Evolutionary conservation across 2,797 vertebrate genomes (phyloP).

Genomic region (Naso thynnoides): DNA sequence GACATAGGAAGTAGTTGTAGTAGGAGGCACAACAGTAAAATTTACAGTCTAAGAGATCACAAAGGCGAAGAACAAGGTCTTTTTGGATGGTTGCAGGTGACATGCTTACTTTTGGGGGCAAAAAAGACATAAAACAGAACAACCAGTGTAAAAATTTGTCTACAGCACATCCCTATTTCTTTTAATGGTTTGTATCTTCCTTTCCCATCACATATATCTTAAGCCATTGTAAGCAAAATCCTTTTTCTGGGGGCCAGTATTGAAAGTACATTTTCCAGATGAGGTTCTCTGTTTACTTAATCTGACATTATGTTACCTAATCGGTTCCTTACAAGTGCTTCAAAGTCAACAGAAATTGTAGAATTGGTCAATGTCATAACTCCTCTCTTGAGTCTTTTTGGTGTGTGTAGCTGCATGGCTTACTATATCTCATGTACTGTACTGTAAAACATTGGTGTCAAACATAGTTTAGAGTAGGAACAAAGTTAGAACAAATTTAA

Average conservation of each 20-base stretch:
- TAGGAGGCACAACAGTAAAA: neutral
- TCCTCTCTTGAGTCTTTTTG: constrained; percentile 4
- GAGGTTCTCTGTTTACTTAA: constrained; percentile 39
- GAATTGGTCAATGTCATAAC: constrained; percentile 48
- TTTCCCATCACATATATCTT: constrained; percentile 11
- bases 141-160: neutral
- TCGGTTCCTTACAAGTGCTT: constrained; percentile 7
- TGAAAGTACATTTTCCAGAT: constrained; percentile 44
- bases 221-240: neutral
- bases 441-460: no score
- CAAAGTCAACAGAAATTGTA: constrained; percentile 24
- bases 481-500: neutral
- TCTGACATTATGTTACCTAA: neutral
- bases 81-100: neutral
- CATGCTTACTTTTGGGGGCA: neutral
- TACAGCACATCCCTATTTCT: neutral
- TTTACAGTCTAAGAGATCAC: neutral
- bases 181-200: constrained; percentile 2
- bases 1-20: neutral
- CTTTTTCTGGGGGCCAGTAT: constrained; percentile 9
- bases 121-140: constrained; percentile 5
- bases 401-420: neutral
- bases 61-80: neutral
- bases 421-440: no score
- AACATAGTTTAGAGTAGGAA: neutral